Conservation (phyloP, 2,797 vertebrate genomes). For the Semotilus atromaculatus region DNA sequence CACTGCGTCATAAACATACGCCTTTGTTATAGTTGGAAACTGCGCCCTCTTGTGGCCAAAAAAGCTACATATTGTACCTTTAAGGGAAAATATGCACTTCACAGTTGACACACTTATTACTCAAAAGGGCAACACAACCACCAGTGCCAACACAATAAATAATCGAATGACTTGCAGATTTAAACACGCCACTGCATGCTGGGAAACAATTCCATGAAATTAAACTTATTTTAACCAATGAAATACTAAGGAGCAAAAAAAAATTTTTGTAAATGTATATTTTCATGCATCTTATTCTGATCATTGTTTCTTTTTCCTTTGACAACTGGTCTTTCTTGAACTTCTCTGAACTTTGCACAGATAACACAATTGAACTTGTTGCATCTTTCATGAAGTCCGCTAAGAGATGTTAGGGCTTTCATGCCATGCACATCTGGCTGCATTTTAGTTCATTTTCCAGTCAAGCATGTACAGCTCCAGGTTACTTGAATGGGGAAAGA, state of each 20-base stretch:
- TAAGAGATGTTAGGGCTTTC: conserved; percentile 3
- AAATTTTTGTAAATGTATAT: background rate
- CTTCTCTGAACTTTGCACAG: background rate
- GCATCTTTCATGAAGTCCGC: conserved; percentile 3
- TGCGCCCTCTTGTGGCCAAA: no score
- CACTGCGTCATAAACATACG: no score
- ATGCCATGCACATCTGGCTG: background rate
- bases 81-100: background rate
- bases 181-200: no score
- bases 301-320: background rate
- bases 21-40: no score
- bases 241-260: no score
- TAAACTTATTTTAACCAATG: no score
- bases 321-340: no score
- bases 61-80: no score
- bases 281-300: background rate
- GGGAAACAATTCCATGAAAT: background rate
- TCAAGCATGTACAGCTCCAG: background rate
- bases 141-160: background rate
- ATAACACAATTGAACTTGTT: background rate
- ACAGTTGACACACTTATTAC: background rate
- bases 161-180: background rate
- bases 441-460: background rate
- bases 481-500: background rate
- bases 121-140: background rate